Evolutionary conservation across 1,140 invertebrate genomes (phyloP).

Genomic region (Oryctes rhinoceros): DNA sequence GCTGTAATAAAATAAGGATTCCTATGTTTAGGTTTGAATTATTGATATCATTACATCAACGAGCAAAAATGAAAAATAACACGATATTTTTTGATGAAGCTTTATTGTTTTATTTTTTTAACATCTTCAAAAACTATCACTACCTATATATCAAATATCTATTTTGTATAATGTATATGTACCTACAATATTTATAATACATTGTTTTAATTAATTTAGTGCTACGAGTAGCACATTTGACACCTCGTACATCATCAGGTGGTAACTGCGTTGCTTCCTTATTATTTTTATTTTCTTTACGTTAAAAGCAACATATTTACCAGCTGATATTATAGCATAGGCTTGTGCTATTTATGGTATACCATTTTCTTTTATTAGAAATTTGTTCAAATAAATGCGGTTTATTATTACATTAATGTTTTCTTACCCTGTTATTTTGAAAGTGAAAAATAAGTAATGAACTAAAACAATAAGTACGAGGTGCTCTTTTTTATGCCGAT

Average conservation of each 20-base stretch:
- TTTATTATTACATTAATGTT: slow-evolving; percentile 43
- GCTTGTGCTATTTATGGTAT: slow-evolving; percentile 43
- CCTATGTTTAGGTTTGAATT: no score
- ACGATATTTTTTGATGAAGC: slow-evolving; percentile 57
- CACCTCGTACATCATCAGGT: slow-evolving; percentile 55
- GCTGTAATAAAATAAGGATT: no score
- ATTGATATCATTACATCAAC: no score
- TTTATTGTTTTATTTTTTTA: slow-evolving; percentile 59
- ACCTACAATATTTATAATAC: slow-evolving; percentile 59
- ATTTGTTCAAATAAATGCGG: slow-evolving; percentile 41
- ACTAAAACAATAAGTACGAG: slow-evolving; percentile 52
- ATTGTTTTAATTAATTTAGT: slow-evolving; percentile 54
- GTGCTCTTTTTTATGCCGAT: slow-evolving; percentile 46
- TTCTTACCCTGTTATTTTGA: slow-evolving; percentile 57
- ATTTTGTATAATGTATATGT: slow-evolving; percentile 57
- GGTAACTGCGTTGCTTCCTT: slow-evolving; percentile 1
- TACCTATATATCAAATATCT: slow-evolving; percentile 61
- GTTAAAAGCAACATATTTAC: slow-evolving; percentile 34
- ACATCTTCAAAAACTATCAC: slow-evolving; percentile 61
- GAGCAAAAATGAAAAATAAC: no score
- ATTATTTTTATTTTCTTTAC: slow-evolving; percentile 25
- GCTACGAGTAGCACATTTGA: slow-evolving; percentile 43
- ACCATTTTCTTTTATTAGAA: slow-evolving; percentile 41
- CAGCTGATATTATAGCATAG: slow-evolving; percentile 29
- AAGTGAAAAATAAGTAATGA: slow-evolving; percentile 46